Conservation (phyloP, 2,113 vertebrate species). For the Aplodontia rufa region DNA sequence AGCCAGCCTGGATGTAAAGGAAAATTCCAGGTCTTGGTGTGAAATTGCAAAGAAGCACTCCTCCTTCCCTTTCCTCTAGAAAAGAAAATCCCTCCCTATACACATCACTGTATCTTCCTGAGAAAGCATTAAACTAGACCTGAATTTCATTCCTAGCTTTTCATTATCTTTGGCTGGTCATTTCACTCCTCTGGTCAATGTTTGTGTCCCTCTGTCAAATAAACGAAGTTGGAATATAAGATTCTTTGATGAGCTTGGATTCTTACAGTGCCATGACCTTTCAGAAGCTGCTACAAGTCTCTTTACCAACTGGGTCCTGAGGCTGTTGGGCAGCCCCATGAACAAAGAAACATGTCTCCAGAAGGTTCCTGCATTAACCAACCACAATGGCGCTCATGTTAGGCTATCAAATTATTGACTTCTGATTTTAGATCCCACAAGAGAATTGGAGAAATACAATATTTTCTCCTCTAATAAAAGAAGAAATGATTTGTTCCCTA, state of each 20-base stretch:
- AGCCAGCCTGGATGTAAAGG: not conserved
- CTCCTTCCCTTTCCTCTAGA: not conserved
- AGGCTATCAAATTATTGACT: not conserved
- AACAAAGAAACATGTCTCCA: not conserved
- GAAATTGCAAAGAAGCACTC: not conserved
- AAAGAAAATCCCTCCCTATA: not conserved
- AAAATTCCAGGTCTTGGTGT: not conserved
- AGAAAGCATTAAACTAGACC: not conserved
- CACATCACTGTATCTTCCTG: not conserved
- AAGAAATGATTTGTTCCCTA: conserved; percentile 53
- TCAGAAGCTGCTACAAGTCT: not conserved
- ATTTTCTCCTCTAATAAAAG: conserved; percentile 55
- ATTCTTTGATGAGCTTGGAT: not conserved
- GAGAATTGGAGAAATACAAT: not conserved
- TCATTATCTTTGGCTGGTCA: not conserved
- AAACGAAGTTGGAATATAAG: not conserved
- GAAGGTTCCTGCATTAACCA: not conserved
- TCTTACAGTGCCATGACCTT: not conserved
- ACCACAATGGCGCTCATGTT: not conserved
- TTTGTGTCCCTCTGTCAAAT: not conserved
- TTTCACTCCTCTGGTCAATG: not conserved
- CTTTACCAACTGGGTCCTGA: not conserved
- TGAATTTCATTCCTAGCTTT: not conserved
- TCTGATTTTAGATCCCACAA: conserved; percentile 28
- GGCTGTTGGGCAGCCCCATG: not conserved